Percentiles rank a stretch among this genome's conserved stretches.
Evolutionary conservation across 2,797 vertebrate genomes (phyloP).

Genomic region (Cichlasoma orientale): DNA sequence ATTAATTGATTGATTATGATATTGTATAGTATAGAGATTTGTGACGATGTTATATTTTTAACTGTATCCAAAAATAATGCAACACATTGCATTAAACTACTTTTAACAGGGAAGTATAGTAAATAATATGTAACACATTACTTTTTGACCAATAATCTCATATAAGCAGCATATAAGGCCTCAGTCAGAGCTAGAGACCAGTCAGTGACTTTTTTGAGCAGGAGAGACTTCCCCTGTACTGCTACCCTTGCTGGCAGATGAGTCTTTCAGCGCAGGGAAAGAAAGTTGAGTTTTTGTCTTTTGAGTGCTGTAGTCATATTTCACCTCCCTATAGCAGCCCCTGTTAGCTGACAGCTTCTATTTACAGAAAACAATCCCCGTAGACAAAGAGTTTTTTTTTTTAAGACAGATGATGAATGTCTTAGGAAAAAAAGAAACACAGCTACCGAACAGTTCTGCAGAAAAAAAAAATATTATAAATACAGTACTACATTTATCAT

Average conservation of each 20-base stretch:
- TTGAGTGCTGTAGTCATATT: slow-evolving; percentile 66
- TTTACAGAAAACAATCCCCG: slow-evolving; percentile 73
- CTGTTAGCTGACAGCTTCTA: slow-evolving; percentile 64
- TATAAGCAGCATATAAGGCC: too few species aligned
- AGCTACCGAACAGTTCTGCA: neutral
- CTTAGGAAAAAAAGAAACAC: slow-evolving; percentile 6
- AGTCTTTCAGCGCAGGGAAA: slow-evolving; percentile 42
- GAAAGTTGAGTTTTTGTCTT: slow-evolving; percentile 58
- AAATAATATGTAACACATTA: too few species aligned
- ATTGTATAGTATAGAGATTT: too few species aligned
- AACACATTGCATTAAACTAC: too few species aligned
- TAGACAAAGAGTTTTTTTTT: slow-evolving; percentile 49
- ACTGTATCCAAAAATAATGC: too few species aligned
- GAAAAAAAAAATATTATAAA: slow-evolving; percentile 24
- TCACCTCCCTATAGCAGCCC: slow-evolving; percentile 52
- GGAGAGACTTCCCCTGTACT: too few species aligned
- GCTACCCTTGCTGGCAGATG: slow-evolving; percentile 21
- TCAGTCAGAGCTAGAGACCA: too few species aligned
- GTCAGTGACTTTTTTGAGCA: too few species aligned
- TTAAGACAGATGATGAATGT: slow-evolving; percentile 55
- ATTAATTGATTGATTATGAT: too few species aligned
- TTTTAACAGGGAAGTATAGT: too few species aligned
- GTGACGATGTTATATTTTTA: too few species aligned
- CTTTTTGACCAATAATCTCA: too few species aligned
- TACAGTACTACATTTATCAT: slow-evolving; percentile 15